Percentiles rank a stretch among this genome's conserved stretches.
Conservation (phyloP, 2,888 invertebrate genomes). For the Drosophila sordidula region DNA sequence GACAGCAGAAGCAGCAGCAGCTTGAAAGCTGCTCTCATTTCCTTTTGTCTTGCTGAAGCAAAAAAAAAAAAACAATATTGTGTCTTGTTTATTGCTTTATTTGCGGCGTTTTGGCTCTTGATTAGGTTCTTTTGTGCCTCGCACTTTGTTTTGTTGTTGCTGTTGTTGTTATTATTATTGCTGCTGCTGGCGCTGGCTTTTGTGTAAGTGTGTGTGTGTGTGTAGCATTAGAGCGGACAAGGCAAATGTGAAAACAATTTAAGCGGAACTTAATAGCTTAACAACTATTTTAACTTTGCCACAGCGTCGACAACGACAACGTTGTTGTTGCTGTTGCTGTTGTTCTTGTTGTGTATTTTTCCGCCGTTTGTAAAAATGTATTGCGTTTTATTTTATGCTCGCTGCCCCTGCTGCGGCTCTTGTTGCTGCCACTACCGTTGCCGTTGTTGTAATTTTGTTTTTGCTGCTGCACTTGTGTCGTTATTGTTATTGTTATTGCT, state of each 20-base stretch:
- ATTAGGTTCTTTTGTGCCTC: conserved; percentile 78
- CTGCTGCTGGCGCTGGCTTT: conserved; percentile 41
- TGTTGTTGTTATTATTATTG: conserved; percentile 23
- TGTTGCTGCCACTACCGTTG: conserved; percentile 20
- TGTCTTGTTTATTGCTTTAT: conserved; percentile 79
- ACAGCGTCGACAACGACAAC: conserved; percentile 25
- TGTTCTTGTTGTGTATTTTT: conserved; percentile 48
- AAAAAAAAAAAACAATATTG: conserved; percentile 57
- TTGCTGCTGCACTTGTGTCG: conserved; percentile 23
- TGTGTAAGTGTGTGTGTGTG: conserved; percentile 25
- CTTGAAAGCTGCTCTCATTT: conserved; percentile 66
- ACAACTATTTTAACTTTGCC: conserved; percentile 71
- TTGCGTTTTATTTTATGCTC: conserved; percentile 76
- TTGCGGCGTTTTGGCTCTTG: conserved; percentile 78
- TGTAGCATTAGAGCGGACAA: conserved; percentile 49
- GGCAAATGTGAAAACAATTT: conserved; percentile 77
- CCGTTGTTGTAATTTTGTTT: conserved; percentile 17
- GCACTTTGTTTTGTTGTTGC: conserved; percentile 54
- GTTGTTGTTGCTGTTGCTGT: conserved; percentile 20
- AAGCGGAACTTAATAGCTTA: conserved; percentile 76
- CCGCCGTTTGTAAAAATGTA: conserved; percentile 64
- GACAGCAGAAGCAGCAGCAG: conserved; percentile 24
- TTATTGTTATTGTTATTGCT: conserved; percentile 21
- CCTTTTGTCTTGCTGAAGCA: conserved; percentile 51
- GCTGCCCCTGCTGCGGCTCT: conserved; percentile 17